Base-by-base conservation (phyloP, 2,888 invertebrate species). In the Loripinus fragilis region DNA sequence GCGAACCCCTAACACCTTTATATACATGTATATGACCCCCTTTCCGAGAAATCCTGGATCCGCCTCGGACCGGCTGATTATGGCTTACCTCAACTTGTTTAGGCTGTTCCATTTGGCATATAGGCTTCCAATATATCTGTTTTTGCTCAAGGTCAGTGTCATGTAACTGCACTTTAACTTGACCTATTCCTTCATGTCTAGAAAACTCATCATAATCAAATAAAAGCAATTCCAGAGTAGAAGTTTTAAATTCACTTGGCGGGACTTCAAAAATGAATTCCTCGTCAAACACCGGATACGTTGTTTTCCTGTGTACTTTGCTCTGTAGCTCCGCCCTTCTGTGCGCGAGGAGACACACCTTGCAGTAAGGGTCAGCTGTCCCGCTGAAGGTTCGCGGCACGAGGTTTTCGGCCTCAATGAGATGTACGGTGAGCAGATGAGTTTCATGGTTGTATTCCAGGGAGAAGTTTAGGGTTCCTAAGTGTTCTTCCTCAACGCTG, bases 261-360 rank as follows among this genome's bases (percentile, higher is more conserved):
- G 84, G 81, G 42, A 95, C 95, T 89, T 96, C 96, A 87, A 96
- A 96, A 5, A 95, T 95, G 85, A 96, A 96, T 87, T 96, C 95
- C 89, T 96, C 96, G 82, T 96, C 95, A 87, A 96, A 96, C 74
- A 95, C 95, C 85, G 96, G 96, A 93, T 95, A 95, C 68, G 95
- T 92, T 8, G 96, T 96, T 89, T 95, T 95, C 91, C 95, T 95
- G 89, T 95, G 95, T 78, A 95, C 95, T 88, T 89, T 89, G 68
- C 90, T 91, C 76, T 91, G 90, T 2, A 90, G 85, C 41, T 89
- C 86, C 66, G 85, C 83, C 55, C 87, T 83, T 25, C 86, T 85
- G 90, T 97, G 97, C 86, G 97, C 98, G 94, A 98, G 97, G 96
- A 98, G 97, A 94, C 97, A 97, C 0, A 98, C 98, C 91, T 95